Evolutionary conservation across 2,113 vertebrate genomes (phyloP).

Genomic region (Meles meles): DNA sequence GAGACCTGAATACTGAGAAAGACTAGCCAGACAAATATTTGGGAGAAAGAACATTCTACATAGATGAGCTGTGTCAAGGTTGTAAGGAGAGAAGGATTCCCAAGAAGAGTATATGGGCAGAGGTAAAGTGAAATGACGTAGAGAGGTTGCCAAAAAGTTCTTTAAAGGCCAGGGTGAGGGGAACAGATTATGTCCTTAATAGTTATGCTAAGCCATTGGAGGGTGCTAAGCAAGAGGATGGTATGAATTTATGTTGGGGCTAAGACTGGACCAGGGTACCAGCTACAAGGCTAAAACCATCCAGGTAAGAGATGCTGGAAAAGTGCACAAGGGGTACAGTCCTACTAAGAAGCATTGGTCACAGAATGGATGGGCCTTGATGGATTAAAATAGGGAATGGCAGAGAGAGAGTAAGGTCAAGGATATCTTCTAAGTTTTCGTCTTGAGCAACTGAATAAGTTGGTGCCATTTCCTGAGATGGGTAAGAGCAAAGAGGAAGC

Average conservation of each 20-base stretch:
- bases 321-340: not conserved
- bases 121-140: not conserved
- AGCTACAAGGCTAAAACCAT: not conserved
- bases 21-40: not conserved
- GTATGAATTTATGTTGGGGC: not conserved
- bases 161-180: not conserved
- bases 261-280: not conserved
- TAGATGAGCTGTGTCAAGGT: not conserved
- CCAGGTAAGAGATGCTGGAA: not conserved
- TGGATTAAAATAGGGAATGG: not conserved
- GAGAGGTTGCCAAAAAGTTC: not conserved
- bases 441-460: not conserved
- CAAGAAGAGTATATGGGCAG: not conserved
- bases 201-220: not conserved
- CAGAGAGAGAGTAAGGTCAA: not conserved
- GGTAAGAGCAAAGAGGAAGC: not conserved
- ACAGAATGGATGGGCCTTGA: not conserved
- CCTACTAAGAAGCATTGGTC: not conserved
- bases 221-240: not conserved
- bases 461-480: not conserved
- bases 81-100: not conserved
- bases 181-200: not conserved
- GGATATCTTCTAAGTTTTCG: not conserved
- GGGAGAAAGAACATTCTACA: not conserved
- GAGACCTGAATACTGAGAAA: not conserved